These are phyloP conservation scores for Listrodromus nycthemerus DNA, from an alignment of 2,888 invertebrate species.

Conservation along the genomic window DNA sequence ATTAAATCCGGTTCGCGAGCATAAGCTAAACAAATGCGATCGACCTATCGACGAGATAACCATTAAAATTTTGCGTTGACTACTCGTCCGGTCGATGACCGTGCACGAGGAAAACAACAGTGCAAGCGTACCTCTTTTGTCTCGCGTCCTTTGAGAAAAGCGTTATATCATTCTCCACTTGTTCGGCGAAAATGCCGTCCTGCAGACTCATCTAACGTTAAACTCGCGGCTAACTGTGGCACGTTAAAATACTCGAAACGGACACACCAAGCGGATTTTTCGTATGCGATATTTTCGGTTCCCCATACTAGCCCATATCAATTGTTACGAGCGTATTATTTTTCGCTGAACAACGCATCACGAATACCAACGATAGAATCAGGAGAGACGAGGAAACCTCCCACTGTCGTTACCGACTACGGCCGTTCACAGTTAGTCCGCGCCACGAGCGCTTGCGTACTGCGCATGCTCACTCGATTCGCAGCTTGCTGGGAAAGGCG, in stretches of 20 bases:
- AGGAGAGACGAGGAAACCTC: conserved; percentile 1
- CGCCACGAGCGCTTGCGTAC: not conserved
- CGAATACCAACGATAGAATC: not conserved
- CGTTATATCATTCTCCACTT: conserved; percentile 81
- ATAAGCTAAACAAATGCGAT: not conserved
- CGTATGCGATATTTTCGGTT: not conserved
- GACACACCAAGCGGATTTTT: not conserved
- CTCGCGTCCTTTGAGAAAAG: conserved; percentile 77
- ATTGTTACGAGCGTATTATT: not conserved
- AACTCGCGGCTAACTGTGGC: conserved; percentile 41
- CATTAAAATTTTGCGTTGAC: not conserved
- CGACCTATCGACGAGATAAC: conserved; percentile 13
- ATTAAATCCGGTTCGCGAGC: not conserved
- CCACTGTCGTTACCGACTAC: not conserved
- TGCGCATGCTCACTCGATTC: not conserved
- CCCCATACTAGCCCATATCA: conserved; percentile 23
- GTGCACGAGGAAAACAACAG: not conserved
- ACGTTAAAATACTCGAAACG: conserved; percentile 13
- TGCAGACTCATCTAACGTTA: conserved; percentile 80
- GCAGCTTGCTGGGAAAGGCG: not conserved
- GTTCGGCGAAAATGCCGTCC: conserved; percentile 80
- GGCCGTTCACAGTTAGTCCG: not conserved
- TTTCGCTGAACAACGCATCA: conserved; percentile 2
- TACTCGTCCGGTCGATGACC: not conserved
- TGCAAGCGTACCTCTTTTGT: conserved; percentile 74